Conservation (phyloP, 2,113 vertebrate genomes). For the Anhinga anhinga region DNA sequence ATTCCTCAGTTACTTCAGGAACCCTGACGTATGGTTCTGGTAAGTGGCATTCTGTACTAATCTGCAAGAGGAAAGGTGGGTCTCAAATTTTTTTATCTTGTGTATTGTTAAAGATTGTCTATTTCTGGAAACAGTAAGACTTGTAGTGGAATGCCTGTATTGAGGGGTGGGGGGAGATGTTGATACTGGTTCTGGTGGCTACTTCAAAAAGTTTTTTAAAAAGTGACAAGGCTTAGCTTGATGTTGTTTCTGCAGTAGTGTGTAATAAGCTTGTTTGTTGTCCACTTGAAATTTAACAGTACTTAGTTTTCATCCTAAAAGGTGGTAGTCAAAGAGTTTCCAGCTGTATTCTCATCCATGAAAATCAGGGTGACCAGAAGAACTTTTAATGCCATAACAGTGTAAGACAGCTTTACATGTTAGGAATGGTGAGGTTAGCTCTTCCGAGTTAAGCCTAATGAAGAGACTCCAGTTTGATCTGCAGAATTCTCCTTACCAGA, state of each 20-base stretch:
- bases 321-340: not conserved
- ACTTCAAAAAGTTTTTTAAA: accelerated
- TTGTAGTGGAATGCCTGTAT: not conserved
- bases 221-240: not conserved
- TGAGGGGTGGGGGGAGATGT: not conserved
- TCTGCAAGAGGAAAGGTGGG: not conserved
- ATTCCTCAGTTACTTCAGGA: not conserved
- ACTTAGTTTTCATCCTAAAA: not conserved
- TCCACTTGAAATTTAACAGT: not conserved
- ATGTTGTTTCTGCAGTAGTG: not conserved
- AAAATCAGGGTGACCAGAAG: not conserved
- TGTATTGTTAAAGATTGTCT: not conserved
- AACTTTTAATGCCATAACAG: not conserved
- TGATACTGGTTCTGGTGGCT: not conserved
- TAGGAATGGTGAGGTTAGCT: not conserved
- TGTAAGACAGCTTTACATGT: not conserved
- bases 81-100: not conserved
- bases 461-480: not conserved
- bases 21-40: not conserved
- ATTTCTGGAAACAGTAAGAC: not conserved
- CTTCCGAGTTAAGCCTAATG: not conserved
- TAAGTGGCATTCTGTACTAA: not conserved
- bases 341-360: not conserved
- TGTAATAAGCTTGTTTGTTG: accelerated
- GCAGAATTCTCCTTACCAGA: not conserved